Evolutionary conservation across 2,888 invertebrate species (phyloP).

Genomic region (Nymphalis polychloros): DNA sequence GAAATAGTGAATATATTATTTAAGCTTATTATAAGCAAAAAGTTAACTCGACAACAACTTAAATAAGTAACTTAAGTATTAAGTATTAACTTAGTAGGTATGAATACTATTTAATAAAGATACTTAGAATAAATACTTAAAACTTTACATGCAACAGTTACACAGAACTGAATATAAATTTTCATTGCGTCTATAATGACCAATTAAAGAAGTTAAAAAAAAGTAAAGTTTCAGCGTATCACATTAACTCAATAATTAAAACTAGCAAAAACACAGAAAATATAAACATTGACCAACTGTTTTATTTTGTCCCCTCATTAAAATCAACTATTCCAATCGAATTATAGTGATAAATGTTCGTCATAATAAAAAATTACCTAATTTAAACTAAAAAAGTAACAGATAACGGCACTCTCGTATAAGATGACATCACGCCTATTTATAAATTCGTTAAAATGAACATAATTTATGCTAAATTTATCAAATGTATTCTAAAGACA

Average conservation of each 20-base stretch:
- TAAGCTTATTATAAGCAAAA: background rate
- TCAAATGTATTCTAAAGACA: constrained; percentile 36
- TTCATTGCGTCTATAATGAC: background rate
- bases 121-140: too few species aligned
- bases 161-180: too few species aligned
- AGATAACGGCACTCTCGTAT: constrained; percentile 31
- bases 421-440: constrained; percentile 31
- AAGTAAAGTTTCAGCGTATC: background rate
- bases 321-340: constrained; percentile 10
- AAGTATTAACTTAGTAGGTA: too few species aligned
- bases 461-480: constrained; percentile 37
- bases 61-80: too few species aligned
- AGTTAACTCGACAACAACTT: too few species aligned
- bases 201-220: background rate
- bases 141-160: too few species aligned
- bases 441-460: constrained; percentile 28
- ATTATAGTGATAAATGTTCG: constrained; percentile 19
- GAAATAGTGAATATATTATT: constrained; percentile 1
- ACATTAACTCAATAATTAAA: background rate
- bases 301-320: background rate
- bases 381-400: constrained; percentile 24
- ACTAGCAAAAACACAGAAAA: background rate
- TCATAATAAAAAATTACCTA: constrained; percentile 12
- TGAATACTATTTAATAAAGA: too few species aligned
- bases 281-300: constrained; percentile 11